These are phyloP conservation scores for Orgyia antiqua DNA, from an alignment of 2,888 invertebrate species.

Conservation along the genomic window DNA sequence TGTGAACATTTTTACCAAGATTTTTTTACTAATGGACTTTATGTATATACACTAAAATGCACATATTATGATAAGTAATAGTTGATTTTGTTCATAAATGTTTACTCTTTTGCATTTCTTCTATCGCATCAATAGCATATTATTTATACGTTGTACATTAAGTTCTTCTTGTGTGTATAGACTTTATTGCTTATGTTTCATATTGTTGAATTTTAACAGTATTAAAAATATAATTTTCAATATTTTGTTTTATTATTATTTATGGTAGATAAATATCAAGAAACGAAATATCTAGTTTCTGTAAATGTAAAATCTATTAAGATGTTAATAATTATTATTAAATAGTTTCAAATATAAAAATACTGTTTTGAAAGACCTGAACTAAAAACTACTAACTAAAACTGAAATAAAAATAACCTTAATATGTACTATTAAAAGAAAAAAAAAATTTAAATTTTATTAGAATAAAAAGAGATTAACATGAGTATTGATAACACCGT, in stretches of 20 bases:
- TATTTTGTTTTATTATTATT: conserved; percentile 15
- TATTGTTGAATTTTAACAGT: conserved; percentile 77
- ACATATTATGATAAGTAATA: conserved; percentile 22
- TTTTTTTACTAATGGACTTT: conserved; percentile 14
- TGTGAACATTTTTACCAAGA: background rate
- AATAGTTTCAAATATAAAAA: too few relatives aligned
- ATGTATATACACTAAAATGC: conserved; percentile 19
- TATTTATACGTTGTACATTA: conserved; percentile 46
- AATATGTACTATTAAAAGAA: too few relatives aligned
- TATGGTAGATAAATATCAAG: too few relatives aligned
- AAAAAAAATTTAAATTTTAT: too few relatives aligned
- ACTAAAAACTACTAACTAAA: too few relatives aligned
- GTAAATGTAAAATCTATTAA: too few relatives aligned
- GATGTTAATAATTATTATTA: too few relatives aligned
- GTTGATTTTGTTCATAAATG: conserved; percentile 6
- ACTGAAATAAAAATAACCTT: too few relatives aligned
- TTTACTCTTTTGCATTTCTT: background rate
- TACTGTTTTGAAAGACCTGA: too few relatives aligned
- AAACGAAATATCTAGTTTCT: too few relatives aligned
- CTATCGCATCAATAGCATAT: conserved; percentile 15
- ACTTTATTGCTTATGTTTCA: conserved; percentile 59
- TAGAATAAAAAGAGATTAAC: too few relatives aligned
- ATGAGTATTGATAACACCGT: too few relatives aligned
- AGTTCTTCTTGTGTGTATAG: conserved; percentile 58
- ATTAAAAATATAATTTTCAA: conserved; percentile 53